phyloP scores from a whole-genome alignment of 2,888 invertebrate species.

The Tipula lateralis region DNA sequence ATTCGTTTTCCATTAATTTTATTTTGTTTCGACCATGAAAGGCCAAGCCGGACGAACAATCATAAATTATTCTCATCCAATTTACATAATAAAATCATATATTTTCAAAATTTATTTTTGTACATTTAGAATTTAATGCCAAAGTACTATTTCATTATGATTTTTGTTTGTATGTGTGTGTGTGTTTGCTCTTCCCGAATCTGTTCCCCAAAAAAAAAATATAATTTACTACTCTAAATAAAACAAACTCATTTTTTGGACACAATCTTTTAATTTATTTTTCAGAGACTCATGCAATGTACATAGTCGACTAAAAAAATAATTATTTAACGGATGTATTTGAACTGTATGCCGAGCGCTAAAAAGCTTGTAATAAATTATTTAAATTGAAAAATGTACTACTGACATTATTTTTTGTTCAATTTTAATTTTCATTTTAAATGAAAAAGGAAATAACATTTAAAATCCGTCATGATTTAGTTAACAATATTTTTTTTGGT shows the following conservation, averaged over 20 bases:
- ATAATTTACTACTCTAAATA: neutral
- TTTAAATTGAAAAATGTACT: slow-evolving; percentile 15
- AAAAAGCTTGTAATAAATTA: neutral
- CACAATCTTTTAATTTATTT: slow-evolving; percentile 3
- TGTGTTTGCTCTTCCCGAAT: neutral
- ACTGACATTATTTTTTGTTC: neutral
- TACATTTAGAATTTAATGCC: neutral
- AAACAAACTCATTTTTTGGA: neutral
- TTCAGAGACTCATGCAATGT: neutral
- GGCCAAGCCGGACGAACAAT: neutral
- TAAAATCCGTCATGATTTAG: neutral
- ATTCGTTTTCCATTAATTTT: neutral
- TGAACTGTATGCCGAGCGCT: neutral
- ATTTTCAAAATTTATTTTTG: neutral
- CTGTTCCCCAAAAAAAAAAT: neutral
- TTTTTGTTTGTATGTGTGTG: neutral
- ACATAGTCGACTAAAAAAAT: neutral
- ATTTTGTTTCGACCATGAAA: neutral
- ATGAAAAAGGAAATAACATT: slow-evolving; percentile 11
- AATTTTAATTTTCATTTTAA: slow-evolving; percentile 4
- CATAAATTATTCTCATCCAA: neutral
- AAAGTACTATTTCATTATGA: neutral
- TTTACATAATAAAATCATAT: slow-evolving; percentile 11
- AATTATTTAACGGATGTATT: neutral
- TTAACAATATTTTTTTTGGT: neutral